A percentile compares a stretch with the other conserved stretches of the same genome.
phyloP scores from a whole-genome alignment of 2,888 invertebrate genomes.

The Cantharis flavilabris region DNA sequence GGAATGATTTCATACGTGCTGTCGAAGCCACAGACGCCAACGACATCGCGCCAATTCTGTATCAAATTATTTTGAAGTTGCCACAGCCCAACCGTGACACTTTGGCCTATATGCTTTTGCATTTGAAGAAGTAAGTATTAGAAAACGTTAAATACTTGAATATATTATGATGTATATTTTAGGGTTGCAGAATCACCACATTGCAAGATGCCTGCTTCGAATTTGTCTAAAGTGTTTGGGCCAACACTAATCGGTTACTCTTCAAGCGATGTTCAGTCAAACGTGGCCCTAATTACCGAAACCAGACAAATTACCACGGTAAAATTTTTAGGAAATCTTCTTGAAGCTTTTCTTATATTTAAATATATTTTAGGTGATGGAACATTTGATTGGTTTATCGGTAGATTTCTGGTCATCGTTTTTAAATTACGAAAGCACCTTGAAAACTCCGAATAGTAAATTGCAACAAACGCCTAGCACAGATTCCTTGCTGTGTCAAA shows the following conservation, averaged over 20 bases:
- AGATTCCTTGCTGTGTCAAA: conserved; percentile 46
- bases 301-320: conserved; percentile 77
- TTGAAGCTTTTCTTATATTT: not conserved
- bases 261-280: conserved; percentile 70
- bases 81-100: conserved; percentile 95
- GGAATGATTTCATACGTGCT: conserved; percentile 80
- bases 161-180: conserved; percentile 37
- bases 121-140: conserved; percentile 73
- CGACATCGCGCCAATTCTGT: conserved; percentile 68
- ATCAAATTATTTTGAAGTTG: conserved; percentile 79
- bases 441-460: conserved; percentile 33
- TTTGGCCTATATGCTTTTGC: conserved; percentile 87
- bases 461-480: conserved; percentile 54
- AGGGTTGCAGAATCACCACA: conserved; percentile 82
- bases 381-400: conserved; percentile 70
- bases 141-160: not conserved
- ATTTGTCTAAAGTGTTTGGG: conserved; percentile 89
- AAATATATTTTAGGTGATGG: conserved; percentile 51
- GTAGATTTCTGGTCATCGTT: conserved; percentile 78
- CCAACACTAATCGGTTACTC: conserved; percentile 94
- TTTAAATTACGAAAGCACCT: conserved; percentile 58
- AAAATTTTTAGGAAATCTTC: conserved; percentile 36
- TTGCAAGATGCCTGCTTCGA: conserved; percentile 90
- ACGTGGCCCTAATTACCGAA: conserved; percentile 73
- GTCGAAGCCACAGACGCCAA: conserved; percentile 61